Evolutionary conservation across 2,888 invertebrate genomes (phyloP), one percentile per base, ranked within the genome.

Genomic region (Zygogramma bicolorata): DNA sequence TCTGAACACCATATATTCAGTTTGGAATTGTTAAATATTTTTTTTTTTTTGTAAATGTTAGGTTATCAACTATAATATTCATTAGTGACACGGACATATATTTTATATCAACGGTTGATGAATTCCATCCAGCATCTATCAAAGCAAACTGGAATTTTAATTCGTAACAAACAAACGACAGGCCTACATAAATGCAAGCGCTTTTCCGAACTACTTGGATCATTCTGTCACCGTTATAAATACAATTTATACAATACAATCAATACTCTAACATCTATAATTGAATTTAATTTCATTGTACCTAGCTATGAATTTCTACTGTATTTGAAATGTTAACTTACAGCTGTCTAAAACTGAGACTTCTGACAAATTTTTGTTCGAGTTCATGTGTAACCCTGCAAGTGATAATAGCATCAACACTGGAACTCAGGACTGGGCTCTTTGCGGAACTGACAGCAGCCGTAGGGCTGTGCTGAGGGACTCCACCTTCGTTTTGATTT

Each of bases 381-480:
- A 96, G 83, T 96, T 97, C 82, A 92, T 94, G 83, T 97, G 97
- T 85, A 91, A 93, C 65, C 94, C 94, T 0, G 93, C 94, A 0
- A 93, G 93, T 1, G 94, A 94, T 79, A 91, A 91, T 74, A 90
- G 90, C 10, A 80, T 84, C 63, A 90, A 90, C 27, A 84, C 89
- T 0, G 86, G 90, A 2, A 91, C 10, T 86, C 90, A 92, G 0
- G 96, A 97, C 86, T 97, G 97, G 96, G 92, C 93, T 0, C 86
- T 97, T 0, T 97, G 97, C 82, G 96, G 95, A 0, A 93, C 94
- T 0, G 94, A 95, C 82, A 92, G 94, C 0, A 94, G 94, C 0
- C 89, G 96, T 40, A 90, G 92, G 77, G 88, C 91, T 3, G 87
- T 95, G 61, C 87, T 95, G 20, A 91, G 90, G 71, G 93, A 95